Conservation (phyloP, 2,888 invertebrate genomes). For the Tryphoninae sp. region DNA sequence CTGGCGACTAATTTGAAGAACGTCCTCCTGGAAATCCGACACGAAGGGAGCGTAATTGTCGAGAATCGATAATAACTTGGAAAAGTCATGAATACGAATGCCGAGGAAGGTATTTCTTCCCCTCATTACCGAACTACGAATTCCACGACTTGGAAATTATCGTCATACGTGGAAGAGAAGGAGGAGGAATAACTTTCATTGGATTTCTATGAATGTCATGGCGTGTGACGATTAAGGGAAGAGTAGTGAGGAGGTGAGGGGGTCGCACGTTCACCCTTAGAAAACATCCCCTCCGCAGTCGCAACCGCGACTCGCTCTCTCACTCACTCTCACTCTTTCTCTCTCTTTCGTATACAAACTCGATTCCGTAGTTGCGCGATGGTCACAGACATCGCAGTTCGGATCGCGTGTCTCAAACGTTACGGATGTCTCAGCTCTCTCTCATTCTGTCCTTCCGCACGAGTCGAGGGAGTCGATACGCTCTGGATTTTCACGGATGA, state of each 20-base stretch:
- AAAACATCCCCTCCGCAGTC: conserved; percentile 70
- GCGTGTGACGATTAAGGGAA: conserved; percentile 64
- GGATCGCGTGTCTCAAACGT: conserved; percentile 77
- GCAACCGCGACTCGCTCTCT: conserved; percentile 25
- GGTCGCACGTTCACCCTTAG: conserved; percentile 66
- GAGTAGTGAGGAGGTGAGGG: conserved; percentile 60
- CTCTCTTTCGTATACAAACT: conserved; percentile 57
- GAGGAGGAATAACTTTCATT: conserved; percentile 55
- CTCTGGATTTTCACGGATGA: conserved; percentile 57
- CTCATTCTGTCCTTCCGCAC: conserved; percentile 68
- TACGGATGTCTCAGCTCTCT: conserved; percentile 68
- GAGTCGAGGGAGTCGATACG: conserved; percentile 71
- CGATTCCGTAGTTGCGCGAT: conserved; percentile 76
- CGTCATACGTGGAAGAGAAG: background rate
- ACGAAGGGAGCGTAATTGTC: background rate
- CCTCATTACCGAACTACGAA: background rate
- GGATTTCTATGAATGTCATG: conserved; percentile 69
- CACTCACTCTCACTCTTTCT: conserved; percentile 15
- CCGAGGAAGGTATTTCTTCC: conserved; percentile 4
- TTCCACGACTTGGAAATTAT: conserved; percentile 32
- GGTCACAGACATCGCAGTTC: conserved; percentile 76
- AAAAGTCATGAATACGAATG: conserved; percentile 2
- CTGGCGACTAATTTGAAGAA: conserved; percentile 15
- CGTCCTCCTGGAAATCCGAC: conserved; percentile 1
- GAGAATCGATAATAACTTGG: conserved; percentile 25